phyloP scores from a whole-genome alignment of 2,113 vertebrate genomes.

The Eonycteris spelaea region DNA sequence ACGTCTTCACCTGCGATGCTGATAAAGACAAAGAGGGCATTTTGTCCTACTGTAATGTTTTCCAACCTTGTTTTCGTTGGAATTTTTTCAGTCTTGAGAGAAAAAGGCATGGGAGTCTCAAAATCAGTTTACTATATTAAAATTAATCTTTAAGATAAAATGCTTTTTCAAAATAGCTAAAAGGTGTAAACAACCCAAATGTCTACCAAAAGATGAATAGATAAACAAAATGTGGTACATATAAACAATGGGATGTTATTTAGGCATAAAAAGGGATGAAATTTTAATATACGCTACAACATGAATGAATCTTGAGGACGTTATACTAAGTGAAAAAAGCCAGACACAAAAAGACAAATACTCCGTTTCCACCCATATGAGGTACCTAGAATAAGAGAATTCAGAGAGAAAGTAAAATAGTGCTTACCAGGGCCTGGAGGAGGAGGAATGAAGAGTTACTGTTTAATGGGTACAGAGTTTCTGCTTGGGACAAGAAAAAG shows the following conservation, averaged over 20 bases:
- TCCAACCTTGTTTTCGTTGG: neutral
- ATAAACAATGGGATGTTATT: neutral
- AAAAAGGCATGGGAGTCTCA: neutral
- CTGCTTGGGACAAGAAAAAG: neutral
- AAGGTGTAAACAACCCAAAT: neutral
- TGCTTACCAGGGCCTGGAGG: neutral
- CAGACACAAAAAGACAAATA: neutral
- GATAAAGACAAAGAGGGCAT: neutral
- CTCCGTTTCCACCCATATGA: neutral
- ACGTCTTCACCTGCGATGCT: neutral
- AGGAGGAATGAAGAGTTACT: neutral
- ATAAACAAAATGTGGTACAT: neutral
- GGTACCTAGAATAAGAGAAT: neutral
- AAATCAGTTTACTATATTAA: neutral
- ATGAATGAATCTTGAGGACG: neutral
- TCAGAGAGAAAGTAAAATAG: neutral
- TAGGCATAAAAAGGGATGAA: neutral
- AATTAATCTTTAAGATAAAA: neutral
- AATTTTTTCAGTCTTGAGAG: neutral
- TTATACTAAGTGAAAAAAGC: neutral
- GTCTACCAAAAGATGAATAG: neutral
- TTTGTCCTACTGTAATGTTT: neutral
- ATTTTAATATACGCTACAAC: neutral
- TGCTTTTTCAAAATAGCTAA: neutral
- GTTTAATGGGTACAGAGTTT: neutral